A percentile compares a stretch with the other conserved stretches of the same genome.
phyloP scores from a whole-genome alignment of 64 coral and sea anemone species.

The Hydrozoanthus tunicans region DNA sequence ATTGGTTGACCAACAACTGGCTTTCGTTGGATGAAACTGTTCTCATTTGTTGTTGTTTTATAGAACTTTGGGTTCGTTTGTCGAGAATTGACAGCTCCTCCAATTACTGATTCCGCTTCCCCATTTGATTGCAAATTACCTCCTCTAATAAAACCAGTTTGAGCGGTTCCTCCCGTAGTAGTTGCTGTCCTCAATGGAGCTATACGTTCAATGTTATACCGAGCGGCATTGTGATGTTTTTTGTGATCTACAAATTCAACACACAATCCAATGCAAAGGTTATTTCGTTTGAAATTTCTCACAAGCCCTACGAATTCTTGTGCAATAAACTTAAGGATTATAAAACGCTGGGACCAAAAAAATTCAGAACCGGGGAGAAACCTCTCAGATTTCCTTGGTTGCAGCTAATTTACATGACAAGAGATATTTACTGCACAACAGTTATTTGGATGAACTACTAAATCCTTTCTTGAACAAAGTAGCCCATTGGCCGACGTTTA shows the following conservation, averaged over 20 bases:
- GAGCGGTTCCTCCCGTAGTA: neutral
- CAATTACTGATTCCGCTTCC: neutral
- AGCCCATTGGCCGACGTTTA: too few species aligned
- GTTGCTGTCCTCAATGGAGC: neutral
- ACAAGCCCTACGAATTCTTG: neutral
- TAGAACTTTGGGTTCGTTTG: slow-evolving; percentile 36
- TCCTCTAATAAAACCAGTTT: slow-evolving; percentile 3
- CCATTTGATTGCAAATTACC: slow-evolving; percentile 1
- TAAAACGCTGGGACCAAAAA: too few species aligned
- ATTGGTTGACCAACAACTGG: neutral
- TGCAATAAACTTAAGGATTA: neutral
- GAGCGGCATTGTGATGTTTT: neutral
- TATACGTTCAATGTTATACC: slow-evolving; percentile 35
- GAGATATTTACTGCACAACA: too few species aligned
- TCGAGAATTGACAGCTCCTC: neutral
- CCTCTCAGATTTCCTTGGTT: too few species aligned
- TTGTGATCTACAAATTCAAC: neutral
- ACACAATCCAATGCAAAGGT: neutral
- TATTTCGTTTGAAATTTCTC: neutral
- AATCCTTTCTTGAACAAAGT: too few species aligned
- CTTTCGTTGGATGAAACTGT: neutral
- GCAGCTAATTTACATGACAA: too few species aligned
- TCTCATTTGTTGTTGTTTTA: slow-evolving; percentile 9
- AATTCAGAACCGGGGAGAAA: too few species aligned
- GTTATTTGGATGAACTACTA: too few species aligned